Conservation (phyloP, 2,797 vertebrate species). For the Eulemur mongoz region DNA sequence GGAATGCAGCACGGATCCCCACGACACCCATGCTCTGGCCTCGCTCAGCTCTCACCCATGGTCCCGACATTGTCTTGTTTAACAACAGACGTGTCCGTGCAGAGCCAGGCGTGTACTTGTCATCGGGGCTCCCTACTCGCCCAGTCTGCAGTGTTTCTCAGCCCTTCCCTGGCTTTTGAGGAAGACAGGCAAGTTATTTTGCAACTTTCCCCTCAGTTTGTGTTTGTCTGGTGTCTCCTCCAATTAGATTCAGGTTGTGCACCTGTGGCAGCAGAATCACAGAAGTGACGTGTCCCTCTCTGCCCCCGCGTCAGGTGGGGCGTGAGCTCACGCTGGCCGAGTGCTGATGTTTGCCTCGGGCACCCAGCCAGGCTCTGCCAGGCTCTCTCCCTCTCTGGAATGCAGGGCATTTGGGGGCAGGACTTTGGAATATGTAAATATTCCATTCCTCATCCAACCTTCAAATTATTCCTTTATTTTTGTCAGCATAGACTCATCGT, state of each 20-base stretch:
- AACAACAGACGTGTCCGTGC: fast-evolving
- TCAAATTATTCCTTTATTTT: not conserved
- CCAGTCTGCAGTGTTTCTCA: not conserved
- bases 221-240: not conserved
- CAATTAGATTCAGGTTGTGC: not conserved
- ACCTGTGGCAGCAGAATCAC: not conserved
- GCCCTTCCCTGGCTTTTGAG: not conserved
- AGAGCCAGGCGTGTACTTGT: not conserved
- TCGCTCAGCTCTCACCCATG: not conserved
- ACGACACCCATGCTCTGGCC: too few species aligned
- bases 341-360: too few species aligned
- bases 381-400: not conserved
- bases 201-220: not conserved
- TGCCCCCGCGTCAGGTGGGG: not conserved
- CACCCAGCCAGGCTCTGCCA: not conserved
- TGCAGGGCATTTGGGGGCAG: not conserved
- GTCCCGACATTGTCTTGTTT: too few species aligned
- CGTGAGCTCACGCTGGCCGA: too few species aligned
- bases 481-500: not conserved
- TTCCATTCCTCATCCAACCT: not conserved
- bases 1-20: not conserved
- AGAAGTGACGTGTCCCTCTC: not conserved
- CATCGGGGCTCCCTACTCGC: not conserved
- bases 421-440: not conserved
- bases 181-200: not conserved